Evolutionary conservation across 2,113 vertebrate genomes (phyloP).

Genomic region (Megaptera novaeangliae): DNA sequence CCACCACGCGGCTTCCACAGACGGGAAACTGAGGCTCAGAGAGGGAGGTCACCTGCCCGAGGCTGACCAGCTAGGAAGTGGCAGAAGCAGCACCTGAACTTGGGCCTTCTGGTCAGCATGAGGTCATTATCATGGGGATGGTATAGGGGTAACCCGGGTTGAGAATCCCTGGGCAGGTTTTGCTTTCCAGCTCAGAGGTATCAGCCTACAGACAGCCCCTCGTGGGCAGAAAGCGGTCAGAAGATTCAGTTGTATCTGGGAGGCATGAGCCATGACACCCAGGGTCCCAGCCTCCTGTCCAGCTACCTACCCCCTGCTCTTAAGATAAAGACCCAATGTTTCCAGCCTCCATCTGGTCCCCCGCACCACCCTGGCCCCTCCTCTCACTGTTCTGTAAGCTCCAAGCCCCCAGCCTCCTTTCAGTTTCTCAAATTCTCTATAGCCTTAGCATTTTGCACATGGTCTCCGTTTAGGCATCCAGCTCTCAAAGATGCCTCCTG

Average conservation of each 20-base stretch:
- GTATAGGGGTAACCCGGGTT: background rate
- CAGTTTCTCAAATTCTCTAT: background rate
- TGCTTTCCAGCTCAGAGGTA: background rate
- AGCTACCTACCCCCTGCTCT: background rate
- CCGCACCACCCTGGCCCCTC: background rate
- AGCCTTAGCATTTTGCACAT: background rate
- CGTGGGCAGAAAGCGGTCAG: background rate
- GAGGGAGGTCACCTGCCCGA: background rate
- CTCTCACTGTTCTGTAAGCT: background rate
- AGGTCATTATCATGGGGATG: background rate
- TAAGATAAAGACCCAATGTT: background rate
- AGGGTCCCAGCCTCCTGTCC: background rate
- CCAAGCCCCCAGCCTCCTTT: background rate
- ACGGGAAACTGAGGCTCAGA: background rate
- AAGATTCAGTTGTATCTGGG: background rate
- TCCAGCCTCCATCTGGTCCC: background rate
- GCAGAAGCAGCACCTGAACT: background rate
- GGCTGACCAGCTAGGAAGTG: background rate
- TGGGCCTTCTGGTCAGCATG: background rate
- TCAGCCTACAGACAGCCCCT: background rate
- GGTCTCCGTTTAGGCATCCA: background rate
- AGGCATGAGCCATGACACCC: background rate
- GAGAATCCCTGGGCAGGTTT: background rate
- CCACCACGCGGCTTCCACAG: background rate
- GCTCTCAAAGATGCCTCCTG: background rate